Base-by-base conservation (phyloP, 2,888 invertebrate species). In the Lasioglossum vierecki region DNA sequence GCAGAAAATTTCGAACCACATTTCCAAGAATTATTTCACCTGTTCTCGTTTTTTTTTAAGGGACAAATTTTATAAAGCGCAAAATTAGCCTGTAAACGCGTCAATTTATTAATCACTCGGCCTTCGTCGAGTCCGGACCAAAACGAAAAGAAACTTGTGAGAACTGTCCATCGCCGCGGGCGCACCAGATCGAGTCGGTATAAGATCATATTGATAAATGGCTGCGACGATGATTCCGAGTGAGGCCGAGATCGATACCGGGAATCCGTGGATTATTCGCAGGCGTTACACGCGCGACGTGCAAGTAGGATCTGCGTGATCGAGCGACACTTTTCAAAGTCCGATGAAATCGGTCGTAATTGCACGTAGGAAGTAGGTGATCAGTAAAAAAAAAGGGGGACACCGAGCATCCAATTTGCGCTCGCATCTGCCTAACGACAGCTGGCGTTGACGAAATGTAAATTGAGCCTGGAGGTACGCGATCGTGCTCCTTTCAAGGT, bases 401-500 rank as follows among this genome's bases (percentile, higher is more conserved):
- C 72, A 90, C 88, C 83, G 88, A 89, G 88, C 84, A 89, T 91
- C 93, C 94, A 94, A 94, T 94, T 94, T 94, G 91, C 90, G 90
- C 90, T 90, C 86, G 92, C 94, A 94, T 94, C 94, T 94, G 94
- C 94, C 92, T 88, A 90, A 92, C 92, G 93, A 93, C 94, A 92
- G 93, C 93, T 92, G 93, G 92, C 92, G 92, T 93, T 93, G 94
- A 94, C 93, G 93, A 93, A 94, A 93, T 93, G 93, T 91, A 93
- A 94, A 93, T 93, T 92, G 85, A 75, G 79, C 85, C 72, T 49
- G 84, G 73, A 76, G 41, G 63, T 79, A 63, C 84, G 83, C 84
- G 85, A 89, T 70, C 73, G 70, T 49, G 70, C 68, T 60, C 63
- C n/a, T 79, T 71, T 41, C 79, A 63, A 71, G 71, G 75, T 66